These are phyloP conservation scores for Falco peregrinus DNA, from an alignment of 2,797 vertebrate genomes.

Conservation along the genomic window DNA sequence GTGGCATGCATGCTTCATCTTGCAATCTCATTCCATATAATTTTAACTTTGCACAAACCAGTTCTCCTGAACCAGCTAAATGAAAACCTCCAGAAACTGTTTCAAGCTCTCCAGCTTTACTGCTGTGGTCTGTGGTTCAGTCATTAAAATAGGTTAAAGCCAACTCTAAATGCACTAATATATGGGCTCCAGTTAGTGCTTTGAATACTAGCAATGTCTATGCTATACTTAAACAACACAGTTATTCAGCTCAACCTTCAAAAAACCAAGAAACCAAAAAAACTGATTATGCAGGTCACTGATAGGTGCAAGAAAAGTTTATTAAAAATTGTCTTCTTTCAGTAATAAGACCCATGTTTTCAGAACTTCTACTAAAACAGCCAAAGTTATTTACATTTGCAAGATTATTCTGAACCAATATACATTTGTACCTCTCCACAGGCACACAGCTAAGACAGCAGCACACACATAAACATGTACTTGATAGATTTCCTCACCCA, in stretches of 20 bases:
- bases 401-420: conserved; percentile 31
- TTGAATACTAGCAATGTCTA: neutral
- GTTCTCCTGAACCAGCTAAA: conserved; percentile 15
- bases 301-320: conserved; percentile 50
- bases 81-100: conserved; percentile 13
- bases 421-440: neutral
- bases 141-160: neutral
- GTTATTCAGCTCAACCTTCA: neutral
- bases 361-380: conserved; percentile 19
- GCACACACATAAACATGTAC: neutral
- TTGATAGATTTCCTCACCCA: conserved; percentile 53
- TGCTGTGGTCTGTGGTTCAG: conserved; percentile 28
- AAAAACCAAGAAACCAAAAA: neutral
- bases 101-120: neutral
- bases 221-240: neutral
- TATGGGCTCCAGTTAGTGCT: neutral
- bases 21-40: conserved; percentile 34
- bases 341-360: neutral
- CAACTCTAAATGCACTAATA: neutral
- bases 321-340: conserved; percentile 17
- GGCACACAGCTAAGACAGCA: neutral
- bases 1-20: conserved; percentile 54
- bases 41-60: conserved; percentile 35
- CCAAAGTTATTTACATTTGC: neutral
- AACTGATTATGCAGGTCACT: neutral